Percentiles rank a stretch among this genome's conserved stretches.
Conservation (phyloP, 2,888 invertebrate genomes). For the Eupithecia centaureata region DNA sequence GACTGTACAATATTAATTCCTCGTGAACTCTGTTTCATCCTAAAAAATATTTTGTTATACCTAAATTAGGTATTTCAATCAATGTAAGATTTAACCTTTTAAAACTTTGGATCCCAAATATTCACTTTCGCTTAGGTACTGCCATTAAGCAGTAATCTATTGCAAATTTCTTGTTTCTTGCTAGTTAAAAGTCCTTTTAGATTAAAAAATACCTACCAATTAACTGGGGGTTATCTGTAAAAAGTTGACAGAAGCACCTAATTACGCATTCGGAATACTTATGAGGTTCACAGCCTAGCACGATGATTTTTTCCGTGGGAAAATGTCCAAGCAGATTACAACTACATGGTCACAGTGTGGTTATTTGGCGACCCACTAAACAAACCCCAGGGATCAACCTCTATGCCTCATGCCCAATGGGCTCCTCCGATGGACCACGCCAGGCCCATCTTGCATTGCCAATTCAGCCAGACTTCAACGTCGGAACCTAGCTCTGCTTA, state of each 20-base stretch:
- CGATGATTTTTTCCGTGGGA: too few species aligned
- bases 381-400: too few species aligned
- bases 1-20: background rate
- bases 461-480: too few species aligned
- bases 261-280: background rate
- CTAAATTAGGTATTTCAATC: background rate
- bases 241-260: background rate
- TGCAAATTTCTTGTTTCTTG: conserved; percentile 12
- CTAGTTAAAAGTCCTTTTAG: conserved; percentile 5
- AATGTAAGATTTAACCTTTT: conserved; percentile 4
- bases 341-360: too few species aligned
- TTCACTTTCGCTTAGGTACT: conserved; percentile 12
- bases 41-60: background rate
- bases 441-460: too few species aligned
- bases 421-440: too few species aligned
- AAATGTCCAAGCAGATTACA: too few species aligned
- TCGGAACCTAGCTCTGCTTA: too few species aligned
- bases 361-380: too few species aligned
- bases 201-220: background rate
- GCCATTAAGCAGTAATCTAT: conserved; percentile 7
- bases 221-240: background rate
- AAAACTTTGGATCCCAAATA: conserved; percentile 2
- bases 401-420: too few species aligned
- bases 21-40: background rate
- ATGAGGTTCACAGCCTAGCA: background rate